These are phyloP conservation scores for Pogonomyrmex barbatus DNA, from an alignment of 1,140 invertebrate species.

Conservation along the genomic window DNA sequence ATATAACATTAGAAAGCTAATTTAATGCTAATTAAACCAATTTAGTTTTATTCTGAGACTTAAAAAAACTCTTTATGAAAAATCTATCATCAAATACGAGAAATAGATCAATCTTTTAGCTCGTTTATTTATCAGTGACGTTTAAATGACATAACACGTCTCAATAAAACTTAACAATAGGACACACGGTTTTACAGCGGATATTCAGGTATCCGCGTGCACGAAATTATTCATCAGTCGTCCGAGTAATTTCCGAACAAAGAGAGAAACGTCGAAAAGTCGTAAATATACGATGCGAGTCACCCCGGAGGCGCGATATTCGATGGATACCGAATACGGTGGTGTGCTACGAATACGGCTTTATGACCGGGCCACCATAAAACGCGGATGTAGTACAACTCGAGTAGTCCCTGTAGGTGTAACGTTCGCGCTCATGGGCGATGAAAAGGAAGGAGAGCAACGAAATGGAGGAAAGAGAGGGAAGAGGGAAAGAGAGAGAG, in stretches of 20 bases:
- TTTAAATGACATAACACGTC: not conserved
- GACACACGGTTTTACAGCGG: not conserved
- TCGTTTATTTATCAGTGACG: not conserved
- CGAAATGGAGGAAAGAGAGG: not conserved
- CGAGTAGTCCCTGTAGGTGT: conserved; percentile 64
- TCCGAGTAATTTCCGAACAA: not conserved
- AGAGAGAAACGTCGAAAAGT: conserved; percentile 53
- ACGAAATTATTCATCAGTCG: conserved; percentile 43
- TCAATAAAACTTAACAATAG: not conserved
- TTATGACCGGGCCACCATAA: conserved; percentile 79
- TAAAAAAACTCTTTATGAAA: not conserved
- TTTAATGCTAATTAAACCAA: not conserved
- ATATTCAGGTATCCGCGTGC: not conserved
- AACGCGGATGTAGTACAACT: conserved; percentile 78
- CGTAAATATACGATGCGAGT: conserved; percentile 64
- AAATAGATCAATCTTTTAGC: not conserved
- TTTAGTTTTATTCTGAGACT: not conserved
- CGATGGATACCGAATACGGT: conserved; percentile 76
- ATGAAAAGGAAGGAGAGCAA: conserved; percentile 33
- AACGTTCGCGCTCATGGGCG: conserved; percentile 46
- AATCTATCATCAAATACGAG: not conserved
- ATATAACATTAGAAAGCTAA: not conserved
- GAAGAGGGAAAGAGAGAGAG: not conserved
- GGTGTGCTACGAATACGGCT: conserved; percentile 68
- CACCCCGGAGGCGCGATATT: conserved; percentile 73